A percentile compares a stretch with the other conserved stretches of the same genome.
Conservation (phyloP, 2,113 vertebrate genomes). For the Nycticryphes semicollaris region DNA sequence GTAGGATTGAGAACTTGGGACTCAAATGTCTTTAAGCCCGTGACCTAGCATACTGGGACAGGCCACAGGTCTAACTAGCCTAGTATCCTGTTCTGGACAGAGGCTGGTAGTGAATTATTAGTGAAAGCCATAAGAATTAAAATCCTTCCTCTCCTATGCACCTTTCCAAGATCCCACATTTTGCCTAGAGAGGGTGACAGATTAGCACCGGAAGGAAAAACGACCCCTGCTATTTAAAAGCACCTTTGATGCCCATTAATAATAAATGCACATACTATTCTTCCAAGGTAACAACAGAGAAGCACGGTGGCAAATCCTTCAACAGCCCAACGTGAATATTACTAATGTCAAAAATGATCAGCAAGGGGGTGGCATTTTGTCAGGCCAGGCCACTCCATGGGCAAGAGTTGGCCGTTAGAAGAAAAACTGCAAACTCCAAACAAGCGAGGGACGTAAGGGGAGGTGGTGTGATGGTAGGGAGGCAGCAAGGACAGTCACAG, state of each 20-base stretch:
- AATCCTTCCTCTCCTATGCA: background rate
- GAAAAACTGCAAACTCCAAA: background rate
- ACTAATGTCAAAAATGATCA: background rate
- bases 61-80: background rate
- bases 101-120: background rate
- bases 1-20: background rate
- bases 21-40: background rate
- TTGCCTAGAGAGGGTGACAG: background rate
- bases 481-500: background rate
- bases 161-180: background rate
- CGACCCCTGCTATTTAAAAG: background rate
- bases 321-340: background rate
- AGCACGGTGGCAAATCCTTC: background rate
- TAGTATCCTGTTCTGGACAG: background rate
- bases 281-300: background rate
- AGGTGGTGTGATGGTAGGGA: background rate
- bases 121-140: background rate
- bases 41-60: background rate
- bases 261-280: background rate
- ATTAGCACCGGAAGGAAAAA: background rate
- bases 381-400: background rate
- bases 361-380: background rate
- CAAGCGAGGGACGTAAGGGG: background rate
- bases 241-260: constrained; percentile 7
- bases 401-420: background rate